Percentiles rank a stretch among this genome's conserved stretches.
These are phyloP conservation scores for Petaurus breviceps DNA, from an alignment of 2,113 vertebrate genomes.

Conservation along the genomic window DNA sequence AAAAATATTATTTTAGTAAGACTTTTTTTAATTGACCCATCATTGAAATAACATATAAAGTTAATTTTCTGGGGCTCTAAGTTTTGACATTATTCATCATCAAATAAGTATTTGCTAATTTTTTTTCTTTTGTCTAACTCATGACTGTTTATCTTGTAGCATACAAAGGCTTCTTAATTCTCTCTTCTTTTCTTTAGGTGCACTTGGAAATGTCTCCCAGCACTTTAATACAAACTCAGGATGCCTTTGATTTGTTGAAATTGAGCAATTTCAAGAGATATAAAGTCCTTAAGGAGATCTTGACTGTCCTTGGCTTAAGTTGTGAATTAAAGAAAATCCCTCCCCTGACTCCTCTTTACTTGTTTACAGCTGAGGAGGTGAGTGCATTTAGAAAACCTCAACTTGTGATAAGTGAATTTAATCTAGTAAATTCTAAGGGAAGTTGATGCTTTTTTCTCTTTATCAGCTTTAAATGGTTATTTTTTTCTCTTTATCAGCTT, in stretches of 20 bases:
- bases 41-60: not conserved
- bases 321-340: constrained; percentile 84
- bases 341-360: constrained; percentile 84
- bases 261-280: constrained; percentile 87
- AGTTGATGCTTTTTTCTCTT: not conserved
- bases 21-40: not conserved
- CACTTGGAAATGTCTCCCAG: constrained; percentile 88
- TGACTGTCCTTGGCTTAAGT: constrained; percentile 87
- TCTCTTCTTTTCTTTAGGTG: constrained; percentile 81
- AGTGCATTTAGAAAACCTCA: constrained; percentile 50
- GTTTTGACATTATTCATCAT: not conserved
- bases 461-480: not conserved
- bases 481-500: not conserved
- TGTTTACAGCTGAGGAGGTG: constrained; percentile 88
- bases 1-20: not conserved
- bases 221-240: constrained; percentile 66
- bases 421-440: not conserved
- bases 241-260: constrained; percentile 88
- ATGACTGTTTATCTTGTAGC: not conserved
- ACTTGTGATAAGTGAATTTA: not conserved
- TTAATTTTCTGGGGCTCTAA: not conserved
- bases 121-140: not conserved
- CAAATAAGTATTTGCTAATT: not conserved
- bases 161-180: accelerated
- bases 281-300: constrained; percentile 89